Evolutionary conservation across 2,888 invertebrate genomes (phyloP).

Genomic region (Diplolepis rosae): DNA sequence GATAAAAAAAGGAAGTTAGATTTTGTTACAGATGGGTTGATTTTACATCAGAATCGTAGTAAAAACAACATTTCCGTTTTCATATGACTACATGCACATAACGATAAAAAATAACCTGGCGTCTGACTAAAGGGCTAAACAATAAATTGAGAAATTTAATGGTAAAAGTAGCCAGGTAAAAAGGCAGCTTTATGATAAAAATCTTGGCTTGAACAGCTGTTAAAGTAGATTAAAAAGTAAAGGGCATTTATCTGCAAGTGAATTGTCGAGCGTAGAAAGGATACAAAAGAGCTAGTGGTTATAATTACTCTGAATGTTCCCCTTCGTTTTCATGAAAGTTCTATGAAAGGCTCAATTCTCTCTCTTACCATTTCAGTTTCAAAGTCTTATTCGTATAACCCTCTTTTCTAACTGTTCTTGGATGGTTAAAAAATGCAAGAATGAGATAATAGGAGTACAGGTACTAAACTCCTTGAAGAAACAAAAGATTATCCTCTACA

Average conservation of each 20-base stretch:
- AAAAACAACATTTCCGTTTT: too few species aligned
- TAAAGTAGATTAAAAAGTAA: conserved; percentile 47
- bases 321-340: conserved; percentile 43
- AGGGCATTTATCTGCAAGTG: conserved; percentile 37
- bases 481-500: neutral
- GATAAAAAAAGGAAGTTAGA: too few species aligned
- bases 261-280: conserved; percentile 31
- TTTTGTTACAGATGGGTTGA: too few species aligned
- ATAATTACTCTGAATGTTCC: conserved; percentile 56
- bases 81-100: too few species aligned
- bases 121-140: too few species aligned
- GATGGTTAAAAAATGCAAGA: neutral
- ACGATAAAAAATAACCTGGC: too few species aligned
- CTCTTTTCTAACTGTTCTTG: neutral
- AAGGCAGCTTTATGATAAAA: neutral
- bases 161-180: neutral
- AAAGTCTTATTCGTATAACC: conserved; percentile 23
- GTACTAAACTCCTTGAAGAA: neutral
- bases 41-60: too few species aligned
- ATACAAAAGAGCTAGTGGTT: conserved; percentile 52
- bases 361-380: conserved; percentile 30
- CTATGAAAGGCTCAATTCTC: conserved; percentile 36
- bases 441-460: neutral
- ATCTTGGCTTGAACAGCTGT: neutral
- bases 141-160: too few species aligned